phyloP scores from a whole-genome alignment of 2,888 invertebrate species.

The Silvanus unidentatus region DNA sequence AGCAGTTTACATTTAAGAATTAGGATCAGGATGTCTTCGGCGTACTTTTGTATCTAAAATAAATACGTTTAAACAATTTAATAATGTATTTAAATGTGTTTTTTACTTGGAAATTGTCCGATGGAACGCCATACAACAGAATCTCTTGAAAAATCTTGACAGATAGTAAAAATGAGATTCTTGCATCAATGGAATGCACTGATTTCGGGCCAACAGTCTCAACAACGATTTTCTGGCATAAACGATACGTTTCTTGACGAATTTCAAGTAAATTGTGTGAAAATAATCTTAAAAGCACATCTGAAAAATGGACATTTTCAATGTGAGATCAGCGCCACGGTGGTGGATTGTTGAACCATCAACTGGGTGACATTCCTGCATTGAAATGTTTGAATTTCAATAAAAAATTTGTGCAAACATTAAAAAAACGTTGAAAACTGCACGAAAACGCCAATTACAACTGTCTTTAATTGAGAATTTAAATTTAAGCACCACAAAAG shows the following conservation, averaged over 20 bases:
- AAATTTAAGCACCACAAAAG: too few species aligned
- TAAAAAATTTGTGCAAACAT: too few species aligned
- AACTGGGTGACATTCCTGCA: too few species aligned
- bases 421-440: too few species aligned
- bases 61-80: slow-evolving; percentile 5
- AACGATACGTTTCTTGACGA: slow-evolving; percentile 50
- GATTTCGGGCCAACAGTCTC: slow-evolving; percentile 52
- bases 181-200: slow-evolving; percentile 14
- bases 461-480: too few species aligned
- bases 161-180: slow-evolving; percentile 51
- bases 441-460: too few species aligned
- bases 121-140: slow-evolving; percentile 53
- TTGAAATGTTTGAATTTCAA: too few species aligned
- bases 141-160: slow-evolving; percentile 58
- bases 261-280: slow-evolving; percentile 54
- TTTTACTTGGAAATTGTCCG: not conserved
- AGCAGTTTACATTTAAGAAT: slow-evolving; percentile 59
- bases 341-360: too few species aligned
- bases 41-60: slow-evolving; percentile 54
- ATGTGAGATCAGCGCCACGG: too few species aligned
- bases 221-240: slow-evolving; percentile 51
- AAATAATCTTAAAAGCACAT: slow-evolving; percentile 52
- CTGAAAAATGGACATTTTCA: slow-evolving; percentile 28
- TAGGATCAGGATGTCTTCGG: slow-evolving; percentile 58
- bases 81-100: not conserved